phyloP scores from a whole-genome alignment of 2,113 vertebrate genomes.

The Rhinopomastus cyanomelas region DNA sequence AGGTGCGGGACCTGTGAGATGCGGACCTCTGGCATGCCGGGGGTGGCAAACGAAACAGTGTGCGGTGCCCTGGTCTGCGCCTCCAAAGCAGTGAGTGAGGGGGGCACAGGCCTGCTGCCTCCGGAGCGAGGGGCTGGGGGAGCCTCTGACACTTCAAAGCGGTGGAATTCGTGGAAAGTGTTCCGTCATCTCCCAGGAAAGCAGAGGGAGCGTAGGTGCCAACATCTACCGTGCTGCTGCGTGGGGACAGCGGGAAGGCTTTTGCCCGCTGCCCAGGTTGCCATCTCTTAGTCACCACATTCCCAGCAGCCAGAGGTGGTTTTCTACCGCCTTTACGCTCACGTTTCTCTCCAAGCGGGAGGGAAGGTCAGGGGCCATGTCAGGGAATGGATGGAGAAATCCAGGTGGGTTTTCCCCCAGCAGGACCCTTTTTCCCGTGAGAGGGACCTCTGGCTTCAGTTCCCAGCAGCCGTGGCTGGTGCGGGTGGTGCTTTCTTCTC shows the following conservation, averaged over 20 bases:
- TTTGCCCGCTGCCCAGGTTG: not conserved
- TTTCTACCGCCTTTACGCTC: fast-evolving
- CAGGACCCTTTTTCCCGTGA: not conserved
- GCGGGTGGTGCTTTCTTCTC: not conserved
- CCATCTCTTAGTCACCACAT: not conserved
- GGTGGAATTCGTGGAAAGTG: not conserved
- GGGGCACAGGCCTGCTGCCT: fast-evolving
- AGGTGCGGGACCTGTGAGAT: fast-evolving
- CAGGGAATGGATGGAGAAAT: not conserved
- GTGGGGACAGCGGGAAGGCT: not conserved
- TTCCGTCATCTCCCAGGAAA: not conserved
- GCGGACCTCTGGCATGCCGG: fast-evolving
- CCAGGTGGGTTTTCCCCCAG: not conserved
- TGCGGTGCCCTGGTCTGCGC: not conserved
- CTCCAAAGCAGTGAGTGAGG: not conserved
- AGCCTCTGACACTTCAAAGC: not conserved
- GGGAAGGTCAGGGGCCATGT: not conserved
- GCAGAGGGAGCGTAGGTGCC: not conserved
- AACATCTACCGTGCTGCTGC: fast-evolving
- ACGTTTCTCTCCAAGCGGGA: fast-evolving
- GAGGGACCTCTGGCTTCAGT: not conserved
- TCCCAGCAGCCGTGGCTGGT: not conserved
- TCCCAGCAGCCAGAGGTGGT: not conserved
- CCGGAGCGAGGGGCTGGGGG: fast-evolving
- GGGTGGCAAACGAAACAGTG: not conserved